A percentile compares a stretch with the other conserved stretches of the same genome.
Evolutionary conservation across 2,797 vertebrate species (phyloP).

Genomic region (Cuniculus paca): DNA sequence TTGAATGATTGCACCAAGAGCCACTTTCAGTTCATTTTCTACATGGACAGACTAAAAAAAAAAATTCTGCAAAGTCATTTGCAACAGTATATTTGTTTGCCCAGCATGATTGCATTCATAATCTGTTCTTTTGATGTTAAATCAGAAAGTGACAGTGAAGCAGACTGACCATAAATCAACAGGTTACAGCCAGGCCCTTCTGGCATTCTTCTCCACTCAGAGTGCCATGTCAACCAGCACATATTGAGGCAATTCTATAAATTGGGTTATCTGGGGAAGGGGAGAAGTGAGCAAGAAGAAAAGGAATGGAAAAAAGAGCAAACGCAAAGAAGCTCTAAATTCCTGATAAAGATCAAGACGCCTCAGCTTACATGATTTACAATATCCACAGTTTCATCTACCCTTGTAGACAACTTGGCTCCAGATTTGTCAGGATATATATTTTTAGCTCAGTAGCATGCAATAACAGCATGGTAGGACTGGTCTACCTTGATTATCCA

Average conservation of each 20-base stretch:
- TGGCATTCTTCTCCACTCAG: conserved; percentile 63
- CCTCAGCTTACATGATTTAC: conserved; percentile 48
- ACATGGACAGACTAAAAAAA: conserved; percentile 40
- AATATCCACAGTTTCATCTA: neutral
- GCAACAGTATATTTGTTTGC: conserved; percentile 77
- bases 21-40: conserved; percentile 76
- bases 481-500: neutral
- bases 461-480: neutral
- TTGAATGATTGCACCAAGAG: conserved; percentile 76
- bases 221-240: conserved; percentile 57
- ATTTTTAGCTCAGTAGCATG: neutral
- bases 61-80: conserved; percentile 73
- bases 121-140: conserved; percentile 79
- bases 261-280: conserved; percentile 67
- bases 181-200: conserved; percentile 59
- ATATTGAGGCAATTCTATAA: conserved; percentile 77
- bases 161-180: conserved; percentile 69
- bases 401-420: neutral
- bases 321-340: conserved; percentile 60
- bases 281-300: conserved; percentile 54
- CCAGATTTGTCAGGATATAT: conserved; percentile 38
- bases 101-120: conserved; percentile 51
- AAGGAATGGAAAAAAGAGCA: neutral
- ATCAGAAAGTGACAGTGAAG: conserved; percentile 75
- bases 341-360: conserved; percentile 63